These are phyloP conservation scores for Alloscopus bannaensis DNA, from an alignment of 2,888 invertebrate genomes.

Conservation along the genomic window DNA sequence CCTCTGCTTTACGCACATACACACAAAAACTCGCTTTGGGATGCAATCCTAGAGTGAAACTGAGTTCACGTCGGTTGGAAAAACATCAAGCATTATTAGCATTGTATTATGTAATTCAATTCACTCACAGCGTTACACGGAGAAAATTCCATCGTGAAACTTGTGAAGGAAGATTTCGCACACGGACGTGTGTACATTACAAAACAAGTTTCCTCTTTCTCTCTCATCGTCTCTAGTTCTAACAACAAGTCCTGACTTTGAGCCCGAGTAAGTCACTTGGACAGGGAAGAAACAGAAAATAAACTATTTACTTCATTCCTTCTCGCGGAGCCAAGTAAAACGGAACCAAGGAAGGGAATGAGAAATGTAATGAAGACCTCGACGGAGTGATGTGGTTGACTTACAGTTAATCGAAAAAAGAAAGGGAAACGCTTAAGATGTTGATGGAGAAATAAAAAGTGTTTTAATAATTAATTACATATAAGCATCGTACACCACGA, in stretches of 20 bases:
- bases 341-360: background rate
- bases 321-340: background rate
- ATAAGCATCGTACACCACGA: too few relatives aligned
- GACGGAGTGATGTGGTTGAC: slow-evolving; percentile 20
- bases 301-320: slow-evolving; percentile 17
- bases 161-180: slow-evolving; percentile 33
- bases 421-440: too few relatives aligned
- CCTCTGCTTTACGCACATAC: too few relatives aligned
- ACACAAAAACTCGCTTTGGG: too few relatives aligned
- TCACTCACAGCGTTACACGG: slow-evolving; percentile 43
- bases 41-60: slow-evolving; percentile 1
- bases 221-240: too few relatives aligned
- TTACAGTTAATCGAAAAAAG: slow-evolving; percentile 13
- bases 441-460: too few relatives aligned
- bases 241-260: too few relatives aligned
- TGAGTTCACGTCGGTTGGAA: too few relatives aligned
- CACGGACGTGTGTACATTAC: slow-evolving; percentile 54
- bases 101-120: slow-evolving; percentile 54
- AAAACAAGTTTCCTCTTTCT: slow-evolving; percentile 25
- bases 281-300: too few relatives aligned
- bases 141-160: slow-evolving; percentile 52
- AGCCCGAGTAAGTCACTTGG: too few relatives aligned
- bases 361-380: slow-evolving; percentile 4
- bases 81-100: slow-evolving; percentile 42
- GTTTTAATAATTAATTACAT: too few relatives aligned